A percentile compares a stretch with the other conserved stretches of the same genome.
Evolutionary conservation across 2,888 invertebrate genomes (phyloP).

Genomic region (Sinohyriopsis cumingii): DNA sequence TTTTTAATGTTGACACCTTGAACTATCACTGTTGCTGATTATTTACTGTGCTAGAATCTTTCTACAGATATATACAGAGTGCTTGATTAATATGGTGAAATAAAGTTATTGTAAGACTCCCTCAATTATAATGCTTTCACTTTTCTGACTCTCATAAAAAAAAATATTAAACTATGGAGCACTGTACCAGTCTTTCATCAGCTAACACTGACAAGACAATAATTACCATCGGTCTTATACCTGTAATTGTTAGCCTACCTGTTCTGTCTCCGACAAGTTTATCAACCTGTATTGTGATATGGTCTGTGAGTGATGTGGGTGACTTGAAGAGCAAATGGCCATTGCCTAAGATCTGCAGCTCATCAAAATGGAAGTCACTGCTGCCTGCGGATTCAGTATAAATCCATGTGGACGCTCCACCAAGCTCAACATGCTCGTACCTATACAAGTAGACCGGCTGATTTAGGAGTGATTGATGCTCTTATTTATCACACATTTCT

Average conservation of each 20-base stretch:
- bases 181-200: too few relatives aligned
- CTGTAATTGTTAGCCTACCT: conserved; percentile 28
- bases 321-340: conserved; percentile 50
- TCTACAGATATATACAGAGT: too few relatives aligned
- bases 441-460: conserved; percentile 15
- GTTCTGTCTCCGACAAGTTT: conserved; percentile 51
- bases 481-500: too few relatives aligned
- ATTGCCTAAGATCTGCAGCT: conserved; percentile 43
- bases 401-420: conserved; percentile 51
- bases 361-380: conserved; percentile 41
- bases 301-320: conserved; percentile 12
- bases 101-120: too few relatives aligned
- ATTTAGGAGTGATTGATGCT: too few relatives aligned
- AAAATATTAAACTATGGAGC: too few relatives aligned
- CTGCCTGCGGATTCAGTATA: conserved; percentile 15
- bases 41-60: too few relatives aligned
- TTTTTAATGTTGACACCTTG: too few relatives aligned
- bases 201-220: not conserved
- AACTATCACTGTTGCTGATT: too few relatives aligned
- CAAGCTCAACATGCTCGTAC: conserved; percentile 39
- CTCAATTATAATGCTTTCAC: too few relatives aligned
- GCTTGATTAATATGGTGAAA: too few relatives aligned
- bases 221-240: not conserved
- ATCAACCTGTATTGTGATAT: conserved; percentile 23
- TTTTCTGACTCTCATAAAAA: too few relatives aligned